Evolutionary conservation across 2,888 invertebrate genomes (phyloP), one percentile per base, ranked within the genome.

Genomic region (Nudaria mundana): DNA sequence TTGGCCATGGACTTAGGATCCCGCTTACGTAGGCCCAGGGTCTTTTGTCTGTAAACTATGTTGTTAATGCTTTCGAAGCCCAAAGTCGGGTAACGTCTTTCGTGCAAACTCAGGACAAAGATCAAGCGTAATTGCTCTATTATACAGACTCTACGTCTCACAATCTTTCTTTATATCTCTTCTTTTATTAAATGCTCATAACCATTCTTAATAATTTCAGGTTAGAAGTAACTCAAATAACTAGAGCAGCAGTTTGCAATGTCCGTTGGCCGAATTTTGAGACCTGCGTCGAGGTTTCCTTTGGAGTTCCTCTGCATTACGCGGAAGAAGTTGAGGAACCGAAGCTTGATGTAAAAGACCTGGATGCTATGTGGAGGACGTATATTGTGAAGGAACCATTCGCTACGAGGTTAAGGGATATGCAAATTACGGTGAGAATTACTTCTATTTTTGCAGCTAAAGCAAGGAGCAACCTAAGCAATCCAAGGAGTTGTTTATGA

Each of bases 261-360:
- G 63, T 82, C 46, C 68, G 77, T 49, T 89, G 89, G 89, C 89
- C 88, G 0, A 63, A 69, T 35, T 78, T 64, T 40, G 76, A 80
- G 45, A 57, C 49, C 10, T 90, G 89, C 48, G 62, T 74, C 0
- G 69, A 73, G 13, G 71, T 90, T 3, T 65, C 56, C 20, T 84
- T 85, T 56, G 80, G 78, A 0, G 74, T 88, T 0, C 74, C 82
- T 0, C 68, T 89, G 13, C 62, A 64, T 11, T 78, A 76, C 15
- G 76, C 70, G 0, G 77, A 73, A 0, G 71, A 64, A 0, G 58
- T 61, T 0, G 40, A 31, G 1, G 54, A 56, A 0, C 63, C 63
- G 0, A 53, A 74, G 39, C 68, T 89, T n/a, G 71, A 62, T n/a
- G 49, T 51, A 4, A 50, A 57, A 0, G 81, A 87, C 18, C 61